These are phyloP conservation scores for Trichomycterus rosablanca DNA, from an alignment of 2,113 vertebrate genomes.

Conservation along the genomic window DNA sequence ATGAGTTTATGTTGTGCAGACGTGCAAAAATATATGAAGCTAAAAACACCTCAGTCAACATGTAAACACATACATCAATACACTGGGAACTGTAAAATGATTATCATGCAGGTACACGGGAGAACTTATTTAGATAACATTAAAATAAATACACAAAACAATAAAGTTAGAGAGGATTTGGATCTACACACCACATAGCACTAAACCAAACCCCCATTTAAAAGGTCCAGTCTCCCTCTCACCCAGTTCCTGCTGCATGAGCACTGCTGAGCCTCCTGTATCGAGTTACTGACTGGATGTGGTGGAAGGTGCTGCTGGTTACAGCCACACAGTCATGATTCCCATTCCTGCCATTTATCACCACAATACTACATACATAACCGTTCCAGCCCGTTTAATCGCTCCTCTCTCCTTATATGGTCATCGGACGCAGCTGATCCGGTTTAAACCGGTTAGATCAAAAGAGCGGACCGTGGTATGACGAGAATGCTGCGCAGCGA, in stretches of 20 bases:
- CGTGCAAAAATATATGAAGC: too few relatives aligned
- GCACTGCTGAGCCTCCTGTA: constrained; percentile 10
- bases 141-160: too few relatives aligned
- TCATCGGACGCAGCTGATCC: constrained; percentile 40
- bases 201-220: neutral
- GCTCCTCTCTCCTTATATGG: constrained; percentile 67
- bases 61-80: too few relatives aligned
- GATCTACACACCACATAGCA: constrained; percentile 34
- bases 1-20: too few relatives aligned
- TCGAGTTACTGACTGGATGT: constrained; percentile 35
- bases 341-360: too few relatives aligned
- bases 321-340: neutral
- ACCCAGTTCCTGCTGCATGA: too few relatives aligned
- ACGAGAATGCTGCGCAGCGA: neutral
- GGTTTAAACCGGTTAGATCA: neutral
- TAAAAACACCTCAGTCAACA: too few relatives aligned
- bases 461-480: neutral
- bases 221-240: too few relatives aligned
- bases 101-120: too few relatives aligned
- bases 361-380: neutral
- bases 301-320: constrained; percentile 34
- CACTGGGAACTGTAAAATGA: too few relatives aligned
- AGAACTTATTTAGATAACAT: too few relatives aligned
- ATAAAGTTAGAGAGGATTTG: too few relatives aligned
- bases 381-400: neutral